A percentile compares a stretch with the other conserved stretches of the same genome.
Evolutionary conservation across 2,797 vertebrate genomes (phyloP).

Genomic region (Ptychobarbus kaznakovi): DNA sequence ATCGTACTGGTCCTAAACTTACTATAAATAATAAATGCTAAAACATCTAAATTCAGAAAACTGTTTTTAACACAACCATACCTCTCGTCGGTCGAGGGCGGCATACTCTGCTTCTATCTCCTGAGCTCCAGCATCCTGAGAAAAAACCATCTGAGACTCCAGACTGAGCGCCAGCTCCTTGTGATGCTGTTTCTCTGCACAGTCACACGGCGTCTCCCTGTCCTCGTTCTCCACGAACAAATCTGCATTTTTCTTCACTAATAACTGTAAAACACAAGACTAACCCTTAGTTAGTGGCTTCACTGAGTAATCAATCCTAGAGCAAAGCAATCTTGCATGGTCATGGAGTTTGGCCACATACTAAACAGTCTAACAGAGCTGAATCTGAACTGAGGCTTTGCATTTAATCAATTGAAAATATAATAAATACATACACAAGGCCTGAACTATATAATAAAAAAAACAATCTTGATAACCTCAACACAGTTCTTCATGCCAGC

Average conservation of each 20-base stretch:
- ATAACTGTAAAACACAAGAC: conserved; percentile 75
- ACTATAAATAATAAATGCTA: not conserved
- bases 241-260: conserved; percentile 91
- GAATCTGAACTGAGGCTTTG: not conserved
- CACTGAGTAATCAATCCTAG: not conserved
- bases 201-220: conserved; percentile 98
- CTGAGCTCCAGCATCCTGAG: conserved; percentile 92
- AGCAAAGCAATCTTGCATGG: not conserved
- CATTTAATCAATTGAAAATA: not conserved
- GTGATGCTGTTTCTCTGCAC: conserved; percentile 96
- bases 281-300: not conserved
- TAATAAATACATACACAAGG: not conserved
- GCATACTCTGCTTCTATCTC: conserved; percentile 95
- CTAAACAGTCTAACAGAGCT: not conserved
- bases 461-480: conserved; percentile 80
- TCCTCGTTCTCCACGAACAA: conserved; percentile 96
- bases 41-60: not conserved
- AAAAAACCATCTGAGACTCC: conserved; percentile 99
- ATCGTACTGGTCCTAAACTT: not conserved
- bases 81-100: conserved; percentile 95
- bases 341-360: not conserved
- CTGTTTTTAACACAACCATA: conserved; percentile 55
- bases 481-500: conserved; percentile 96
- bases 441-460: not conserved
- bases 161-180: conserved; percentile 96